Evolutionary conservation across 2,888 invertebrate genomes (phyloP).

Genomic region (Magallana nippona): DNA sequence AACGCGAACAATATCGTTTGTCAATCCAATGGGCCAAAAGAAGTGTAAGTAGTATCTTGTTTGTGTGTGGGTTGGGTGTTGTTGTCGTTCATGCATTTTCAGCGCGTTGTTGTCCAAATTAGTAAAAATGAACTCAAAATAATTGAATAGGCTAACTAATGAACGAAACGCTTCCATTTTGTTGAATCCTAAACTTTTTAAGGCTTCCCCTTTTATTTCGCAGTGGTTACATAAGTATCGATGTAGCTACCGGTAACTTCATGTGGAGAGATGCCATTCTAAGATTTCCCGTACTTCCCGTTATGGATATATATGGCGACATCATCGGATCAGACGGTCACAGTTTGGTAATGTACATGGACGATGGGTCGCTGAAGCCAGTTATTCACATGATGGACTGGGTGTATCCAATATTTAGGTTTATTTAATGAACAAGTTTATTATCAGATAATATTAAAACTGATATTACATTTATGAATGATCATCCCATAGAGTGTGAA

Average conservation of each 20-base stretch:
- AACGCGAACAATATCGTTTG: slow-evolving; percentile 54
- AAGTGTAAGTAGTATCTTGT: slow-evolving; percentile 52
- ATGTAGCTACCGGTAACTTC: slow-evolving; percentile 53
- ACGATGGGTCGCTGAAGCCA: slow-evolving; percentile 54
- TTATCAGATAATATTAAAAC: not conserved
- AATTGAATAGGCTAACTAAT: too few species aligned
- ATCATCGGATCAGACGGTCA: slow-evolving; percentile 65
- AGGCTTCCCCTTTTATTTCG: too few species aligned
- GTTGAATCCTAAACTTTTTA: too few species aligned
- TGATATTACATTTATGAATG: too few species aligned
- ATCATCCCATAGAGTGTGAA: too few species aligned
- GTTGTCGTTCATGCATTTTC: too few species aligned
- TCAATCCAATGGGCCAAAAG: slow-evolving; percentile 57
- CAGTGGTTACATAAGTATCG: slow-evolving; percentile 66
- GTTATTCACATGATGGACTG: slow-evolving; percentile 48
- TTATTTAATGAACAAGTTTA: not conserved
- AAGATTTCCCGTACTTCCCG: slow-evolving; percentile 61
- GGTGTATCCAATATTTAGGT: slow-evolving; percentile 56
- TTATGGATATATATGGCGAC: slow-evolving; percentile 64
- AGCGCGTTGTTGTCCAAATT: too few species aligned
- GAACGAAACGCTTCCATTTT: too few species aligned
- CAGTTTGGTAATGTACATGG: slow-evolving; percentile 57
- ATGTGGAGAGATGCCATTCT: slow-evolving; percentile 61
- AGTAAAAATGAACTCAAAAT: too few species aligned
- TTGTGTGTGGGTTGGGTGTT: too few species aligned